These are phyloP conservation scores for Phocoena phocoena DNA, from an alignment of 2,113 vertebrate species.

Conservation along the genomic window DNA sequence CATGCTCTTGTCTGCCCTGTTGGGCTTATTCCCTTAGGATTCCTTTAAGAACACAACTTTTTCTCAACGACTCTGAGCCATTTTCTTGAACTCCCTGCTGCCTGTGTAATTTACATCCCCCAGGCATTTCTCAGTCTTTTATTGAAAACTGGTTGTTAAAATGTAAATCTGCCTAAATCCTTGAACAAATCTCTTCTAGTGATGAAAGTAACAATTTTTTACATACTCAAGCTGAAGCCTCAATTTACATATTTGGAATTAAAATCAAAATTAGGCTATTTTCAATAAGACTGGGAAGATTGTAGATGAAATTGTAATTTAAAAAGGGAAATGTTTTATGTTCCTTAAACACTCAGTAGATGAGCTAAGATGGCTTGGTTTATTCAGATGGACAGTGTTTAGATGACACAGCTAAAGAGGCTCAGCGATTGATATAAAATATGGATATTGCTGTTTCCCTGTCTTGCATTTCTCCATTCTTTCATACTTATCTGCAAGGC, in stretches of 20 bases:
- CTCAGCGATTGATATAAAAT: not conserved
- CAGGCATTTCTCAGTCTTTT: constrained; percentile 48
- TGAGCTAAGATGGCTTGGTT: constrained; percentile 20
- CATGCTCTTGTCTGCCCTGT: not conserved
- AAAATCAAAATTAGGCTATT: constrained; percentile 69
- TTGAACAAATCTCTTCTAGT: constrained; percentile 57
- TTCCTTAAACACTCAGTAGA: not conserved
- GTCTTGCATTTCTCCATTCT: not conserved
- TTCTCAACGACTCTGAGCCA: constrained; percentile 23
- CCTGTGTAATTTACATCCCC: constrained; percentile 45
- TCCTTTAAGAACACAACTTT: constrained; percentile 5
- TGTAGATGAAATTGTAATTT: constrained; percentile 45
- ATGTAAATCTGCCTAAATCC: constrained; percentile 80
- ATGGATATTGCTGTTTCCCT: not conserved
- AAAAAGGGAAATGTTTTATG: constrained; percentile 43
- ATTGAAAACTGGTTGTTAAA: constrained; percentile 62
- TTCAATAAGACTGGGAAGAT: constrained; percentile 47
- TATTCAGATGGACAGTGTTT: not conserved
- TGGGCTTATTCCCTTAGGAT: not conserved
- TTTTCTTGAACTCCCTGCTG: constrained; percentile 9
- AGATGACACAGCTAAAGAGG: constrained; percentile 12
- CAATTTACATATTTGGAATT: constrained; percentile 70
- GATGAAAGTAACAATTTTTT: constrained; percentile 64
- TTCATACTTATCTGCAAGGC: not conserved
- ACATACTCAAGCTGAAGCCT: constrained; percentile 44